phyloP scores from a whole-genome alignment of 2,113 vertebrate genomes.

The Tragelaphus imberbis region DNA sequence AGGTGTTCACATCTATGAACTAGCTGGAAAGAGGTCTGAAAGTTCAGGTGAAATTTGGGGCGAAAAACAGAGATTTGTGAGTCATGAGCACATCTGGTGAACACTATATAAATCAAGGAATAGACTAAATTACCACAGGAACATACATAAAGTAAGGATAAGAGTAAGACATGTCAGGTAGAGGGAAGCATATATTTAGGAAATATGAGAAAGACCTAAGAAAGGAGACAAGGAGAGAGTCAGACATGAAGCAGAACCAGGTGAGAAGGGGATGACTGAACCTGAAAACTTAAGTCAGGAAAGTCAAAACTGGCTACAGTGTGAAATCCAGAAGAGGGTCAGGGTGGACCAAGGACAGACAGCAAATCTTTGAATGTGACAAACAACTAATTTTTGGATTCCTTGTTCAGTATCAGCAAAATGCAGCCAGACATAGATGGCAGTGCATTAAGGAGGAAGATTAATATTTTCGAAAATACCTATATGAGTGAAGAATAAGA shows the following conservation, averaged over 20 bases:
- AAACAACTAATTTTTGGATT: not conserved
- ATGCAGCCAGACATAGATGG: not conserved
- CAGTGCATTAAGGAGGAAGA: not conserved
- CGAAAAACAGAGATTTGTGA: conserved; percentile 44
- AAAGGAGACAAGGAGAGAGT: not conserved
- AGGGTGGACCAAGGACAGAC: not conserved
- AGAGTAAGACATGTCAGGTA: not conserved
- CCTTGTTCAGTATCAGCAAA: not conserved
- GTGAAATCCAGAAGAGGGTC: not conserved
- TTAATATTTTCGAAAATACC: not conserved
- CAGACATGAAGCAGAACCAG: not conserved
- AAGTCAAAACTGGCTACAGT: not conserved
- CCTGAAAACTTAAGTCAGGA: not conserved
- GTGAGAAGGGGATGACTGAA: not conserved
- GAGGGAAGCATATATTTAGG: not conserved
- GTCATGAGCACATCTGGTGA: conserved; percentile 28
- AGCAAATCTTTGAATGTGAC: not conserved
- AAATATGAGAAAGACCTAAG: not conserved
- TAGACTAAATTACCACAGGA: not conserved
- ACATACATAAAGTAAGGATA: not conserved
- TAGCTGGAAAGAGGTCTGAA: conserved; percentile 29
- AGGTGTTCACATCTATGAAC: conserved; percentile 1
- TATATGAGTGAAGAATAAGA: not conserved
- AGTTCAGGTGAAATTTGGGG: not conserved
- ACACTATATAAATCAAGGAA: conserved; percentile 8